These are phyloP conservation scores for Crotalus tigris DNA, from an alignment of 2,113 vertebrate species.

Conservation along the genomic window DNA sequence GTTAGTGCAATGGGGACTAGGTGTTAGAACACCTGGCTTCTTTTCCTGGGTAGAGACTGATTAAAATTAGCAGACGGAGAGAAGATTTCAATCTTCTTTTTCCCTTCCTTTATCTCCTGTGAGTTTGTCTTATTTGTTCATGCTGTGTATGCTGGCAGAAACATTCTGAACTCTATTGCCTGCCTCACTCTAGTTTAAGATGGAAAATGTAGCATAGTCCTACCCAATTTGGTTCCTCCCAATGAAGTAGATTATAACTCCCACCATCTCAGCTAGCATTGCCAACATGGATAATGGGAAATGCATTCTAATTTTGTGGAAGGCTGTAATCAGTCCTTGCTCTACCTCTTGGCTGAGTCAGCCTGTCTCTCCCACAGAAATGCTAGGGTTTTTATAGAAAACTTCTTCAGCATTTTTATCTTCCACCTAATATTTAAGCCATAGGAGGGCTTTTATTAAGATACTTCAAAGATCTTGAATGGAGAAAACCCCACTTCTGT, in stretches of 20 bases:
- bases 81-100: neutral
- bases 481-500: neutral
- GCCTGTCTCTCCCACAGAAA: neutral
- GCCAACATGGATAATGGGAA: neutral
- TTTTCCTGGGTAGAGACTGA: neutral
- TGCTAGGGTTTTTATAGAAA: neutral
- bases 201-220: neutral
- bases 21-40: neutral
- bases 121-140: neutral
- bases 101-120: neutral
- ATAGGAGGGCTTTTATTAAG: neutral
- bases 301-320: neutral
- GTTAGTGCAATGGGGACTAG: neutral
- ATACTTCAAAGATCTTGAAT: neutral
- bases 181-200: neutral
- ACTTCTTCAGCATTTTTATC: neutral
- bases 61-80: neutral
- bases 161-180: neutral
- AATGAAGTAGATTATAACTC: neutral
- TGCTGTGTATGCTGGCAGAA: neutral
- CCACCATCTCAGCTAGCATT: neutral
- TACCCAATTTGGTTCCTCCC: neutral
- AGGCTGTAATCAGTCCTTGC: neutral
- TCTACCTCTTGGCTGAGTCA: neutral
- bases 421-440: neutral